Conservation (phyloP, 2,888 invertebrate genomes). For the Lasioglossum pauxillum region DNA sequence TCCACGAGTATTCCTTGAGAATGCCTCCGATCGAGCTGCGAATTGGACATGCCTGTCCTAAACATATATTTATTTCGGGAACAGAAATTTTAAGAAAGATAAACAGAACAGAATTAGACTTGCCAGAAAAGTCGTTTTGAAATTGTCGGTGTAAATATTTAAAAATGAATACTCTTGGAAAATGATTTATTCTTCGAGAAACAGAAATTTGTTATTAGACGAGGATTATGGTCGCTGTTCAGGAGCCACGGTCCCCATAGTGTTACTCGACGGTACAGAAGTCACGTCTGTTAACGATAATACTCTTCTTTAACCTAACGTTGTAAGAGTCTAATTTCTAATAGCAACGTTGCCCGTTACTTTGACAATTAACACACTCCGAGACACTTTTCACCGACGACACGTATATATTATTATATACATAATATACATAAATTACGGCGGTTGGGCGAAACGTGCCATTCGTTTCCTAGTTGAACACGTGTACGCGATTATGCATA, state of each 20-base stretch:
- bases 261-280: constrained; percentile 18
- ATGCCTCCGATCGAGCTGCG: no score
- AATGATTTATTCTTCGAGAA: background rate
- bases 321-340: constrained; percentile 46
- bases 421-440: background rate
- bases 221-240: background rate
- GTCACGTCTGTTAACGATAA: constrained; percentile 49
- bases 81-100: no score
- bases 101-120: background rate
- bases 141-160: background rate
- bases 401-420: constrained; percentile 9
- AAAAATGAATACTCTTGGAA: background rate
- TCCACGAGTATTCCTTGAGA: no score
- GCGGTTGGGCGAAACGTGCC: constrained; percentile 48
- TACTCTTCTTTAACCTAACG: constrained; percentile 48
- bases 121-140: background rate
- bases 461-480: constrained; percentile 64
- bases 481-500: constrained; percentile 28
- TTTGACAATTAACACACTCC: constrained; percentile 28
- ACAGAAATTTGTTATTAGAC: background rate
- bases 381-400: constrained; percentile 31
- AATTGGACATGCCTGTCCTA: no score
- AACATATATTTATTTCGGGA: no score
- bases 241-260: constrained; percentile 12
- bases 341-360: constrained; percentile 43